Evolutionary conservation across 1,140 invertebrate genomes (phyloP), one percentile per base, ranked within the genome.

Genomic region (Ditylenchus dipsaci): DNA sequence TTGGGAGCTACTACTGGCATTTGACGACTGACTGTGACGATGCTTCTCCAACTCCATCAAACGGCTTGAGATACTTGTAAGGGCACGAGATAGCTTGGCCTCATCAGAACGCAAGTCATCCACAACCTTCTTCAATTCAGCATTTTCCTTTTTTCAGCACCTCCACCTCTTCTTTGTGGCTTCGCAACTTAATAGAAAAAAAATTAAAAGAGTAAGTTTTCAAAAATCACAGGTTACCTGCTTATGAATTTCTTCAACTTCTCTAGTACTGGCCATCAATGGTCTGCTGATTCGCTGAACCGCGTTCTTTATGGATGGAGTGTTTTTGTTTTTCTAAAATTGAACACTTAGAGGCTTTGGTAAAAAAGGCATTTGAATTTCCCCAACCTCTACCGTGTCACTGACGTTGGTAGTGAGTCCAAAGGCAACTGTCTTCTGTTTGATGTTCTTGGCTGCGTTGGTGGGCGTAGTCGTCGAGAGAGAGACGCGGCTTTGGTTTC

Each of bases 341-440:
- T n/a, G n/a, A 53, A 26, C 3, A 3, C 15, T 3, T 53, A 53
- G 8, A 21, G 15, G n/a, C 8, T 53, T 7, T 53, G 23, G 8
- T 7, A 19, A 53, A 53, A 7, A 7, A 53, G 23, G n/a, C n/a
- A n/a, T 53, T 53, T 21, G 49, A 61, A 61, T 7, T 7, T 26
- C n/a, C n/a, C n/a, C 26, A 26, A 61, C 59, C 59, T 61, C 59
- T 5, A 61, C 19, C 1, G 59, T 61, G n/a, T 61, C 59, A 33
- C 38, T 43, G 59, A 61, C n/a, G 29, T 61, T 61, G n/a, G 59
- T 61, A 8, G 59, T 61, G 1, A 61, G n/a, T 33, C 59, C 59
- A 30, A 61, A 61, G n/a, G 59, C 59, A 43, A 61, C 59, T 13
- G 59, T 61, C 15, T 53, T 53, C 49, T 53, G 49, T 15, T 53